Evolutionary conservation across 2,888 invertebrate species (phyloP).

Genomic region (Eudemis profundana): DNA sequence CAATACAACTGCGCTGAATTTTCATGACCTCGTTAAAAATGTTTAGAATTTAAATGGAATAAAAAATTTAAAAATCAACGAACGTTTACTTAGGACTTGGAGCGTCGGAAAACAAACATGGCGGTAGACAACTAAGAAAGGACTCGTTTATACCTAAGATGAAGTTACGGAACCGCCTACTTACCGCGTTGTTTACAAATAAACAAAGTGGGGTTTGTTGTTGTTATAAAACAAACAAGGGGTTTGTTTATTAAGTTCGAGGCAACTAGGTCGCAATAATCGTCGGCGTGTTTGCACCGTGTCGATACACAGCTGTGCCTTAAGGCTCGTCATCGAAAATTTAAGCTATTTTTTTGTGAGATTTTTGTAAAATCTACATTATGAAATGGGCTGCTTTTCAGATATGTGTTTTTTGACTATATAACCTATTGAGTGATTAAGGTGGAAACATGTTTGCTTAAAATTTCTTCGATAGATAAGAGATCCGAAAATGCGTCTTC

Average conservation of each 20-base stretch:
- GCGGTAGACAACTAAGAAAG: conserved; percentile 25
- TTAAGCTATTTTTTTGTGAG: too few species aligned
- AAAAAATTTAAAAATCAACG: conserved; percentile 13
- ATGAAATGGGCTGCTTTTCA: too few species aligned
- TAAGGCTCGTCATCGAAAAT: too few species aligned
- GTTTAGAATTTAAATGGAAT: neutral
- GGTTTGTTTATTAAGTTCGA: conserved; percentile 45
- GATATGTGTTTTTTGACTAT: too few species aligned
- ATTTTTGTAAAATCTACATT: too few species aligned
- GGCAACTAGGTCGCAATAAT: conserved; percentile 40
- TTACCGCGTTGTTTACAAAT: conserved; percentile 40
- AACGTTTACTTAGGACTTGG: conserved; percentile 19
- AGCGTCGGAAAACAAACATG: conserved; percentile 17
- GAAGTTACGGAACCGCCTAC: conserved; percentile 43
- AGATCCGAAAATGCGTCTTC: too few species aligned
- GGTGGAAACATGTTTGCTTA: too few species aligned
- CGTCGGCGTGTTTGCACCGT: conserved; percentile 50
- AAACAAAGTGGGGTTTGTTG: conserved; percentile 43
- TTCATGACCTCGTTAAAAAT: conserved; percentile 1
- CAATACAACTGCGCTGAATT: conserved; percentile 7
- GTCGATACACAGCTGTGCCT: conserved; percentile 51
- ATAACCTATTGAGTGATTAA: too few species aligned
- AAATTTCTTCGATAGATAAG: too few species aligned
- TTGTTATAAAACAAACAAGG: conserved; percentile 45
- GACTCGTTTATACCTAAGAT: conserved; percentile 32